Base-by-base conservation (phyloP, 2,888 invertebrate genomes). In the Hypercompe scribonia region DNA sequence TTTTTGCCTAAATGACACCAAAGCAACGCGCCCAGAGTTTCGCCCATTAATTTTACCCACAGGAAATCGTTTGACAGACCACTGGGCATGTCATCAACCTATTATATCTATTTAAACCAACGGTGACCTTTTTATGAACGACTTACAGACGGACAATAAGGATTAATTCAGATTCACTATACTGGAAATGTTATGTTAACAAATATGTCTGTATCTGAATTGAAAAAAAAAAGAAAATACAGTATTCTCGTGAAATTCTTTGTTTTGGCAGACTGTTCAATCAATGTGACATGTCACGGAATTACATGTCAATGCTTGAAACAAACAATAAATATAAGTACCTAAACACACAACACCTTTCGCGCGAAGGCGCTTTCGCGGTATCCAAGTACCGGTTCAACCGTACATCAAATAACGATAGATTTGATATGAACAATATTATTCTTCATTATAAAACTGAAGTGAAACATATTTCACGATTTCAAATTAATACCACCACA, bases 11-110 rank as follows among this genome's bases (percentile, higher is more conserved):
- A 78, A 77, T 83, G 77, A 78, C 86, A 84, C 84, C 79, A 84
- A 83, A 79, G 81, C 81, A 75, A 81, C 83, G 81, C 81, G 81
- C 61, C 73, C 71, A 78, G 87, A 88, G 86, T 88, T 88, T 82
- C n/a, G 75, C 77, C 84, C 85, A 90, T 89, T 88, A 88, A 90
- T 90, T 87, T 89, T 82, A 79, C 80, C 82, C 84, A 81, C 78
- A 79, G 86, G 79, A 85, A 88, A 88, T 86, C 79, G 82, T 88
- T 89, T 88, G 86, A 87, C 86, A 87, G 81, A 81, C 85, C 87
- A 87, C 79, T 86, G 84, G 80, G 78, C 81, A 82, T 84, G 78
- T 84, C 72, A 79, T 73, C 75, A 73, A 73, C 74, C 78, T 79
- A 79, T 79, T 82, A 79, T 77, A 58, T 54, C 33, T 73, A 78